These are phyloP conservation scores for Sphaerophoria taeniata DNA, from an alignment of 2,888 invertebrate species.

Conservation along the genomic window DNA sequence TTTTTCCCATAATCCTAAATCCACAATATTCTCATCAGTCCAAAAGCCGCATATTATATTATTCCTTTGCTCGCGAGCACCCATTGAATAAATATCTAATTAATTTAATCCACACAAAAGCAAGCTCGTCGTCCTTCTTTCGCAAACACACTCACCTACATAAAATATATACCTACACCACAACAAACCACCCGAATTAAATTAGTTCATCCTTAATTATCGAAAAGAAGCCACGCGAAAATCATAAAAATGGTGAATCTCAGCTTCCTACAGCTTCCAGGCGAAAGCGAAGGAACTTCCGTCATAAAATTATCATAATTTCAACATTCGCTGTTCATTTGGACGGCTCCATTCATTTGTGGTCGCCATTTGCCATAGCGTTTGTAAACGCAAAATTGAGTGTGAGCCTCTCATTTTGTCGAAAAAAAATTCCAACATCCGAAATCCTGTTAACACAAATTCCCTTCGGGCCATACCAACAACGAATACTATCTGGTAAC, in stretches of 20 bases:
- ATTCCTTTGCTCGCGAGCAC: slow-evolving; percentile 32
- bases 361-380: slow-evolving; percentile 67
- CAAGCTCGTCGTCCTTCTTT: neutral
- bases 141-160: slow-evolving; percentile 40
- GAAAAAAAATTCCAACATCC: slow-evolving; percentile 34
- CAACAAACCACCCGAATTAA: slow-evolving; percentile 34
- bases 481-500: neutral
- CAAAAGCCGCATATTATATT: slow-evolving; percentile 56
- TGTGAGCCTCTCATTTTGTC: slow-evolving; percentile 37
- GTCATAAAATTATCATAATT: slow-evolving; percentile 74
- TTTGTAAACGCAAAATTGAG: slow-evolving; percentile 62
- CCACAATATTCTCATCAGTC: slow-evolving; percentile 35
- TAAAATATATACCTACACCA: neutral
- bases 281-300: slow-evolving; percentile 50
- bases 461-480: slow-evolving; percentile 36
- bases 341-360: slow-evolving; percentile 74
- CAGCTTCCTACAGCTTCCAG: slow-evolving; percentile 50
- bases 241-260: slow-evolving; percentile 46
- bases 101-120: slow-evolving; percentile 74
- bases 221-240: slow-evolving; percentile 42
- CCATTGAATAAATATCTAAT: slow-evolving; percentile 75
- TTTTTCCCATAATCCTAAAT: slow-evolving; percentile 52
- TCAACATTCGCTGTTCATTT: slow-evolving; percentile 74
- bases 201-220: slow-evolving; percentile 73
- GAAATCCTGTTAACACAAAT: slow-evolving; percentile 60